Conservation (phyloP, 2,888 invertebrate species). For the Pseudococcus viburni region DNA sequence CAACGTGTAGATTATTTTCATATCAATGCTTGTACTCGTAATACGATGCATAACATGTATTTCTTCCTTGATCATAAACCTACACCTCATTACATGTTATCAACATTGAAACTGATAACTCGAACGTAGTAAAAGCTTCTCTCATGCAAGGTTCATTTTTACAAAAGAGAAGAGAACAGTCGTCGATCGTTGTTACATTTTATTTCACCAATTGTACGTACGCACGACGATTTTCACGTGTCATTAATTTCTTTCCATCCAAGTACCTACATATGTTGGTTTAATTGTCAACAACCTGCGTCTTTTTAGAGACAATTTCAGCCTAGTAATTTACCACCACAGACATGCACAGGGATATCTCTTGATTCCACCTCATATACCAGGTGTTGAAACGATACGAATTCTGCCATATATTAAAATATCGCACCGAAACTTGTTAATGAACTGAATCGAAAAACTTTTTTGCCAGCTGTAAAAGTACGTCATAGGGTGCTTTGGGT, state of each 20-base stretch:
- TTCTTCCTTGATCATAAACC: neutral
- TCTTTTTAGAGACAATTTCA: neutral
- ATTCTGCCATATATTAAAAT: slow-evolving; percentile 1
- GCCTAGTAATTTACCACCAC: neutral
- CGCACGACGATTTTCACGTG: neutral
- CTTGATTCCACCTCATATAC: neutral
- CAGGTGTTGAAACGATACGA: neutral
- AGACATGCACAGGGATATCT: neutral
- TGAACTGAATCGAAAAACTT: slow-evolving; percentile 1
- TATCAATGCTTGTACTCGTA: neutral
- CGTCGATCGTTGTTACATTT: too few species aligned
- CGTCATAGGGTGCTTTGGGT: neutral
- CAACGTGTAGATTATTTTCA: neutral
- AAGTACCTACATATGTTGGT: slow-evolving; percentile 4
- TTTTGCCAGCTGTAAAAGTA: slow-evolving; percentile 7
- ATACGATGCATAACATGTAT: neutral
- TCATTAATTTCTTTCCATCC: neutral
- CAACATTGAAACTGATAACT: neutral
- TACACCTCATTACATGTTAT: neutral
- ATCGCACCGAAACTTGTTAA: neutral
- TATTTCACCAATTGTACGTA: neutral
- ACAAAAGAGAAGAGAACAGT: neutral
- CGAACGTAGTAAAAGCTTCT: neutral
- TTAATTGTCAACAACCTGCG: neutral
- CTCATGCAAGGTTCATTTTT: neutral